Evolutionary conservation across 2,888 invertebrate genomes (phyloP).

Genomic region (Melipona beecheii): DNA sequence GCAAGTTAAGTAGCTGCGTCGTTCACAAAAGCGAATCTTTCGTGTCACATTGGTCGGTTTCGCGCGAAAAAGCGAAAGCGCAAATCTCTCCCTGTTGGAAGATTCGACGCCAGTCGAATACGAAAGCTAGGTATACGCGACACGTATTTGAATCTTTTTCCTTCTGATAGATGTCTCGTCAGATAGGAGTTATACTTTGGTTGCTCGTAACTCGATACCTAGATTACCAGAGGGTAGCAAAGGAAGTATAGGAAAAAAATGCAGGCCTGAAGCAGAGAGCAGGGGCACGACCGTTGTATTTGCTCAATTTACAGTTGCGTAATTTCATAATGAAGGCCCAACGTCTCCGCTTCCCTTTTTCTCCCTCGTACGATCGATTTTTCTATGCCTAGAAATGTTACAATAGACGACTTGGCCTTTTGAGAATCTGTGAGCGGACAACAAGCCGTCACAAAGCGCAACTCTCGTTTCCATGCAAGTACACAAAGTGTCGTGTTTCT

Average conservation of each 20-base stretch:
- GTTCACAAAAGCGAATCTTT: background rate
- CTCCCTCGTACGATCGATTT: slow-evolving; percentile 58
- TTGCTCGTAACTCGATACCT: slow-evolving; percentile 77
- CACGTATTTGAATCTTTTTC: slow-evolving; percentile 34
- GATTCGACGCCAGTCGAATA: slow-evolving; percentile 7
- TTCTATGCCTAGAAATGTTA: slow-evolving; percentile 57
- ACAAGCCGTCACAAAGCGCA: slow-evolving; percentile 70
- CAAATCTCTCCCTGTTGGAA: background rate
- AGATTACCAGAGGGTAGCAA: slow-evolving; percentile 53
- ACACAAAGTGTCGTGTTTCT: slow-evolving; percentile 73
- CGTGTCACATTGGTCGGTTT: slow-evolving; percentile 25
- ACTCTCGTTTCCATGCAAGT: slow-evolving; percentile 29
- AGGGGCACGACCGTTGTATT: slow-evolving; percentile 77
- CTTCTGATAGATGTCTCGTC: slow-evolving; percentile 78
- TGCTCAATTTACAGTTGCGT: slow-evolving; percentile 83
- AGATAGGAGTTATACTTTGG: slow-evolving; percentile 77
- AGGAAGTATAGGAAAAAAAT: slow-evolving; percentile 65
- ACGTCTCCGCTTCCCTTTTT: slow-evolving; percentile 71
- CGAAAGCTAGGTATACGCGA: too few relatives aligned
- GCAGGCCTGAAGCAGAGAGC: slow-evolving; percentile 70
- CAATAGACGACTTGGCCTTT: slow-evolving; percentile 62
- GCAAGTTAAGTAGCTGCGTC: background rate
- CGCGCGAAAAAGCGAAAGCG: slow-evolving; percentile 9
- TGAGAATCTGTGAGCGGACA: slow-evolving; percentile 76
- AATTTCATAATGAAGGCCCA: slow-evolving; percentile 80